A percentile compares a stretch with the other conserved stretches of the same genome.
Evolutionary conservation across 1,140 invertebrate genomes (phyloP).

Genomic region (Lamellibrachia luymesi): DNA sequence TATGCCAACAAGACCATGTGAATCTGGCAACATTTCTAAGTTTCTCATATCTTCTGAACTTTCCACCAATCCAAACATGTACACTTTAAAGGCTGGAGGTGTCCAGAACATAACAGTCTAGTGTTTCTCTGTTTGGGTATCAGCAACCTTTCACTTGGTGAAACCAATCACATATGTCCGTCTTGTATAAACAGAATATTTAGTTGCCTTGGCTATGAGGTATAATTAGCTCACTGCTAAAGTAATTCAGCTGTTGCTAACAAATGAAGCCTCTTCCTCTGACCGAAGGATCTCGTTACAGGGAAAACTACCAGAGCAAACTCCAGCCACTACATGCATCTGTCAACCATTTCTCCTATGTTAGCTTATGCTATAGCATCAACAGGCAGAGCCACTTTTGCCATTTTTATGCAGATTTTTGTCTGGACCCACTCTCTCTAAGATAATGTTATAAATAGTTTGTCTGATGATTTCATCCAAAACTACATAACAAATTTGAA

Average conservation of each 20-base stretch:
- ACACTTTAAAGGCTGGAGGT: background rate
- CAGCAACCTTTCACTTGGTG: background rate
- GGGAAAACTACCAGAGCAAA: background rate
- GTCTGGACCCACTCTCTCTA: too few relatives aligned
- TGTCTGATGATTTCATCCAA: too few relatives aligned
- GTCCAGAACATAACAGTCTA: background rate
- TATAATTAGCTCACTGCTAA: background rate
- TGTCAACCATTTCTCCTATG: too few relatives aligned
- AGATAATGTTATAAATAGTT: too few relatives aligned
- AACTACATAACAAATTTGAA: too few relatives aligned
- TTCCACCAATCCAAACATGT: background rate
- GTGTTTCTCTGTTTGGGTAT: background rate
- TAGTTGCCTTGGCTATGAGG: background rate
- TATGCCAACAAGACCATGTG: background rate
- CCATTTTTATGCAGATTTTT: too few relatives aligned
- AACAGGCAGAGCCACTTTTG: too few relatives aligned
- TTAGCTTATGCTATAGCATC: too few relatives aligned
- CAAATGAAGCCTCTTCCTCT: slow-evolving; percentile 1
- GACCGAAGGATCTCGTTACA: background rate
- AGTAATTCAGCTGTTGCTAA: background rate
- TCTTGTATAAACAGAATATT: background rate
- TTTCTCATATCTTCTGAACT: background rate
- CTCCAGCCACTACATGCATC: background rate
- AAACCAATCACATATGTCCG: background rate
- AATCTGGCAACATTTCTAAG: too few relatives aligned